Percentiles rank a stretch among this genome's conserved stretches.
phyloP scores from a whole-genome alignment of 2,888 invertebrate genomes.

The Harpalus rufipes region DNA sequence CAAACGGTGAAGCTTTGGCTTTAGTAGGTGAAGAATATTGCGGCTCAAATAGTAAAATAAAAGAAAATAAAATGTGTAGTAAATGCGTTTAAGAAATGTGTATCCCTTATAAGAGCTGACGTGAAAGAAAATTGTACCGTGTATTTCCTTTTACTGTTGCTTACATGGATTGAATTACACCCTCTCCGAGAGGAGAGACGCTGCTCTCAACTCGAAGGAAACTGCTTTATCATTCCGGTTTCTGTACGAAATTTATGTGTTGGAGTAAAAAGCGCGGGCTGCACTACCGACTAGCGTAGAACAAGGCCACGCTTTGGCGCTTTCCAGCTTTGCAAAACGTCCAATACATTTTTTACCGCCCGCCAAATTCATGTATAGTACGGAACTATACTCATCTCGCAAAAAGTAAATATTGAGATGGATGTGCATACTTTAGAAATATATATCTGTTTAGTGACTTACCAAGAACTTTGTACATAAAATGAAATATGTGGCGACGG shows the following conservation, averaged over 20 bases:
- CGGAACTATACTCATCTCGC: not conserved
- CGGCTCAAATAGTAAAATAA: slow-evolving; percentile 10
- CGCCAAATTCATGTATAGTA: not conserved
- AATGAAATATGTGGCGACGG: not conserved
- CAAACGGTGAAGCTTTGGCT: not conserved
- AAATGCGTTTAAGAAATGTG: slow-evolving; percentile 58
- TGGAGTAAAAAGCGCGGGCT: slow-evolving; percentile 47
- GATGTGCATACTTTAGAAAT: slow-evolving; percentile 6
- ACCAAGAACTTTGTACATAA: not conserved
- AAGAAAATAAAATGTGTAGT: slow-evolving; percentile 11
- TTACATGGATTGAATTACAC: slow-evolving; percentile 63
- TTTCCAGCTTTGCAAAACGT: slow-evolving; percentile 51
- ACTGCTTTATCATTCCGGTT: slow-evolving; percentile 65
- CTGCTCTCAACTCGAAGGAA: slow-evolving; percentile 38
- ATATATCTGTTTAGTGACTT: not conserved
- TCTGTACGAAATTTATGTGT: slow-evolving; percentile 62
- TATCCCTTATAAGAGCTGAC: slow-evolving; percentile 54
- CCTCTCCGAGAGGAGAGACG: not conserved
- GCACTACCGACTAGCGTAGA: not conserved
- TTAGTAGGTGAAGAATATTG: slow-evolving; percentile 1
- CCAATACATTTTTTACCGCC: slow-evolving; percentile 9
- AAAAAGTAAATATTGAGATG: slow-evolving; percentile 6
- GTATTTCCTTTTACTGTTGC: slow-evolving; percentile 57
- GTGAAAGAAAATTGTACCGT: slow-evolving; percentile 59
- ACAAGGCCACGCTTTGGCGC: slow-evolving; percentile 8